Conservation (phyloP, 1,140 invertebrate genomes). For the Laupala kohalensis region DNA sequence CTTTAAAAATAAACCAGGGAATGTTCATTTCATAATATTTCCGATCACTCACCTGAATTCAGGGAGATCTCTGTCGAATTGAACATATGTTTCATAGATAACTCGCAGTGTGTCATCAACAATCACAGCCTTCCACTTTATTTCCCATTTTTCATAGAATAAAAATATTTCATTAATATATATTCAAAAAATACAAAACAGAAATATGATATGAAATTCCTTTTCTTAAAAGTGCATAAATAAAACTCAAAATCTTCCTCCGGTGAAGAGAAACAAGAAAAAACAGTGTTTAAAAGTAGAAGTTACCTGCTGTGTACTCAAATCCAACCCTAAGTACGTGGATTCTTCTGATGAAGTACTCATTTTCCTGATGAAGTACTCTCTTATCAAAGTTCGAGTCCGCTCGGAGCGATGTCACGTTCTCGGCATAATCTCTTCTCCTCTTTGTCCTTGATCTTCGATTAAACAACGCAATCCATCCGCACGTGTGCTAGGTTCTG, state of each 20-base stretch:
- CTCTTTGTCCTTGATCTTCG: background rate
- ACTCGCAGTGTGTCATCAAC: slow-evolving; percentile 60
- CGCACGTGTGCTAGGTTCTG: too few relatives aligned
- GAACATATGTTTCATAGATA: slow-evolving; percentile 63
- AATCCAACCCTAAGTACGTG: slow-evolving; percentile 59
- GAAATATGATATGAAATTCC: background rate
- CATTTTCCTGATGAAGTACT: background rate
- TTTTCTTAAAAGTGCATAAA: background rate
- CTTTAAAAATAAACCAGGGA: background rate
- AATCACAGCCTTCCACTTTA: slow-evolving; percentile 82
- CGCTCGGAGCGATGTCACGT: too few relatives aligned
- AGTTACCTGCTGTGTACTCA: slow-evolving; percentile 68
- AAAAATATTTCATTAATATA: background rate
- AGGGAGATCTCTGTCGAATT: slow-evolving; percentile 80
- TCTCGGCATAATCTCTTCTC: too few relatives aligned
- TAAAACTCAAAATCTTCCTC: background rate
- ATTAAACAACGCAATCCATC: background rate
- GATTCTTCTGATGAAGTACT: slow-evolving; percentile 1
- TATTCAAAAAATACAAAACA: background rate
- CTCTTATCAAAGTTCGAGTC: too few relatives aligned
- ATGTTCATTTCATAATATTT: background rate
- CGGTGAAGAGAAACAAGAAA: background rate
- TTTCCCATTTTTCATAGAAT: background rate
- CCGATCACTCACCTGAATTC: slow-evolving; percentile 62
- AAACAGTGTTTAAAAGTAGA: background rate